phyloP scores from a whole-genome alignment of 2,113 vertebrate genomes.

The Acinonyx jubatus region DNA sequence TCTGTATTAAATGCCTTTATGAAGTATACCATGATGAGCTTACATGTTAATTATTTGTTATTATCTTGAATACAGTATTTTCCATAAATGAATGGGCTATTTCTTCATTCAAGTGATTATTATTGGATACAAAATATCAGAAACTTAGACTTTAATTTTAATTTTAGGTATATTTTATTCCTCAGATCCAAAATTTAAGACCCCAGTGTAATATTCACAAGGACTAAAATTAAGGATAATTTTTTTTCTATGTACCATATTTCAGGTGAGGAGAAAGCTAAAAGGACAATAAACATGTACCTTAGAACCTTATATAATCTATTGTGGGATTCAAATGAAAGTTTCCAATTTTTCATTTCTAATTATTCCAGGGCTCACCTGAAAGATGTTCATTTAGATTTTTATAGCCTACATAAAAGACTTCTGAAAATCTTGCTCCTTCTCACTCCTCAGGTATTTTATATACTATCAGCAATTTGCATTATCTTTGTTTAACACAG shows the following conservation, averaged over 20 bases:
- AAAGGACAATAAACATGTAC: neutral
- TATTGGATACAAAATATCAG: neutral
- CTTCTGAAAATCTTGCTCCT: slow-evolving; percentile 81
- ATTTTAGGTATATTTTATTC: slow-evolving; percentile 19
- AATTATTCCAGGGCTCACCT: slow-evolving; percentile 72
- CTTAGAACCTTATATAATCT: slow-evolving; percentile 48
- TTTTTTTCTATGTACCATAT: neutral
- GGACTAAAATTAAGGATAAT: neutral
- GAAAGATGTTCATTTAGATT: slow-evolving; percentile 80
- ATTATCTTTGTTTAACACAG: neutral
- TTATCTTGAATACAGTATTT: slow-evolving; percentile 12
- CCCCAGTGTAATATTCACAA: neutral
- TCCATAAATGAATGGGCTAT: neutral
- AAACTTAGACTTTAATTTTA: slow-evolving; percentile 15
- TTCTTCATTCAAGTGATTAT: slow-evolving; percentile 41
- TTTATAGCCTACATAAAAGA: slow-evolving; percentile 74
- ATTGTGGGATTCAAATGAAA: slow-evolving; percentile 70
- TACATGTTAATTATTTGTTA: neutral
- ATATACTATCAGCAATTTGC: slow-evolving; percentile 8
- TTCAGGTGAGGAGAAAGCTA: neutral
- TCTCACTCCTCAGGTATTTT: slow-evolving; percentile 44
- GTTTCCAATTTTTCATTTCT: slow-evolving; percentile 78
- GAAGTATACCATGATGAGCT: neutral
- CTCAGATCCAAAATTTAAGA: slow-evolving; percentile 32
- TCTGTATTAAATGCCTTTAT: neutral